Evolutionary conservation across 2,888 invertebrate species (phyloP), one percentile per base, ranked within the genome.

Genomic region (Xestia xanthographa): DNA sequence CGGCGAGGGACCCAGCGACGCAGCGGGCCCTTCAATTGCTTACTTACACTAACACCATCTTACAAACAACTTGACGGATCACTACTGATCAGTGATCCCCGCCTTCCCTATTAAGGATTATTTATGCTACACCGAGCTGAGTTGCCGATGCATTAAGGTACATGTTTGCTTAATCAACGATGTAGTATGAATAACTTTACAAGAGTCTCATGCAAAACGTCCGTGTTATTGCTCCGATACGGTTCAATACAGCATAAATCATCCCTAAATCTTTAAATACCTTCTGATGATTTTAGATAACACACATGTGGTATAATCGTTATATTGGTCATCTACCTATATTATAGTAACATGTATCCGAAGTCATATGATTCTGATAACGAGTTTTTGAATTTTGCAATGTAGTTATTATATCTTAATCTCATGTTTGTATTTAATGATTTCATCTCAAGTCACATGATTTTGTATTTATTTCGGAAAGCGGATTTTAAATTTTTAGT

Each of bases 1-100:
- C 73, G 5, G 81, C 77, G 38, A 29, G 56, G 29, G 93, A 92
- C 38, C 85, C 90, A 2, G 89, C 86, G 4, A 79, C 88, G 0
- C 92, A 92, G 77, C 91, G 93, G 5, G 94, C 94, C n/a, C 74
- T 94, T 34, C 93, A 95, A 60, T 91, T 96, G 2, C 92, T 96
- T 14, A 92, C 92, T 0, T 96, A 96, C 86, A 95, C 94, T 5
- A 90, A 94, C 82, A 93, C 93, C 12, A 92, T 96, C 29, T 88
- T 96, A 43, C 95, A 95, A 79, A 89, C 93, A 41, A 90, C 93
- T 2, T 95, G 91, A 95, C 79, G 12, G 29, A 68, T 9, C 29
- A 34, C 17, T 43, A 94, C 78, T 22, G 29, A 65, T 8, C n/a
- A 43, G n/a, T 22, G 45, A 63, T 62, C 26, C 34, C 60, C 38